Evolutionary conservation across 2,113 vertebrate species (phyloP).

Genomic region (Oceanodroma tethys): DNA sequence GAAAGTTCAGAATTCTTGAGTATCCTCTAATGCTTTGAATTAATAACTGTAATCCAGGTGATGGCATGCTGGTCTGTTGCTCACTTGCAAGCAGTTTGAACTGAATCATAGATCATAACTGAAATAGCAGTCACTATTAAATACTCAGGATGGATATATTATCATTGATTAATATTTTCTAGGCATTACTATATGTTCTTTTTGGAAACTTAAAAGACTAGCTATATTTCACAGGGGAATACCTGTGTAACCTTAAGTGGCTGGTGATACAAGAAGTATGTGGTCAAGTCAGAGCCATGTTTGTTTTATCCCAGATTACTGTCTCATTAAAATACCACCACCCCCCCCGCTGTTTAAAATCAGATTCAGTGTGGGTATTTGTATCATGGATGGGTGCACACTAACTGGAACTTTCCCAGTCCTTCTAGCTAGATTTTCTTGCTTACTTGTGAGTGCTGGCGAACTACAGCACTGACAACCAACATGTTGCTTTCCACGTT

Average conservation of each 20-base stretch:
- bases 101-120: neutral
- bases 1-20: neutral
- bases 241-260: neutral
- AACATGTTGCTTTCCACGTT: neutral
- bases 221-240: neutral
- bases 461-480: neutral
- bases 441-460: neutral
- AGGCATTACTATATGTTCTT: neutral
- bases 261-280: neutral
- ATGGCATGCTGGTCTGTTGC: neutral
- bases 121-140: neutral
- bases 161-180: neutral
- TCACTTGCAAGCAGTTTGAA: neutral
- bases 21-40: neutral
- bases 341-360: neutral
- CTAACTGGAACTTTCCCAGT: neutral
- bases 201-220: neutral
- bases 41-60: neutral
- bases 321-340: neutral
- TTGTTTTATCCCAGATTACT: neutral
- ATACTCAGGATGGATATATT: neutral
- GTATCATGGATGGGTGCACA: neutral
- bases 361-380: neutral
- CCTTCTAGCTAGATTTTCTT: neutral
- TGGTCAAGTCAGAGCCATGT: neutral